Conservation (phyloP, 2,113 vertebrate genomes). For the Ciconia maguari region DNA sequence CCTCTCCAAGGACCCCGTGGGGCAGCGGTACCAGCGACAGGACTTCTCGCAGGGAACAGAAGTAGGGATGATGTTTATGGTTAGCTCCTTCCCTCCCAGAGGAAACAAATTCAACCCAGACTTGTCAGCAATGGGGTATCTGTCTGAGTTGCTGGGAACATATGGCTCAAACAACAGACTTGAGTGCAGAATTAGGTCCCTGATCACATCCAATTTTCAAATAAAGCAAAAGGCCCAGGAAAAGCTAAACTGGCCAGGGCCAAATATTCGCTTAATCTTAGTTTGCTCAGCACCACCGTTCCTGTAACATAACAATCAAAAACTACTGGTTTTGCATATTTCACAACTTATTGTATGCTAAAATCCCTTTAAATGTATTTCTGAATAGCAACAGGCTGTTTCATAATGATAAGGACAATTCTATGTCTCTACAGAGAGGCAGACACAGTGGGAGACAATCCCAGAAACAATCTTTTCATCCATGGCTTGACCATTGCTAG, state of each 20-base stretch:
- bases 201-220: not conserved
- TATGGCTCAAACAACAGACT: not conserved
- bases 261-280: not conserved
- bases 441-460: not conserved
- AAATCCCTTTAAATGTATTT: not conserved
- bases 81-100: not conserved
- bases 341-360: not conserved
- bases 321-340: not conserved
- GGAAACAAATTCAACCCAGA: not conserved
- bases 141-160: not conserved
- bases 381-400: not conserved
- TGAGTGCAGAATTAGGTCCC: not conserved
- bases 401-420: not conserved
- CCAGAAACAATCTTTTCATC: not conserved
- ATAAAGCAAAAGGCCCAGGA: not conserved
- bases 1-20: not conserved
- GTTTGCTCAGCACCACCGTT: fast-evolving
- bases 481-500: not conserved
- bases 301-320: not conserved
- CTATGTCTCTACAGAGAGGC: not conserved
- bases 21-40: not conserved
- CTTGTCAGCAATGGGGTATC: not conserved
- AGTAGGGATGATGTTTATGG: not conserved
- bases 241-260: not conserved
- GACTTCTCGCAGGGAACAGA: not conserved